Base-by-base conservation (phyloP, 2,888 invertebrate genomes). In the Clusia tigrina region DNA sequence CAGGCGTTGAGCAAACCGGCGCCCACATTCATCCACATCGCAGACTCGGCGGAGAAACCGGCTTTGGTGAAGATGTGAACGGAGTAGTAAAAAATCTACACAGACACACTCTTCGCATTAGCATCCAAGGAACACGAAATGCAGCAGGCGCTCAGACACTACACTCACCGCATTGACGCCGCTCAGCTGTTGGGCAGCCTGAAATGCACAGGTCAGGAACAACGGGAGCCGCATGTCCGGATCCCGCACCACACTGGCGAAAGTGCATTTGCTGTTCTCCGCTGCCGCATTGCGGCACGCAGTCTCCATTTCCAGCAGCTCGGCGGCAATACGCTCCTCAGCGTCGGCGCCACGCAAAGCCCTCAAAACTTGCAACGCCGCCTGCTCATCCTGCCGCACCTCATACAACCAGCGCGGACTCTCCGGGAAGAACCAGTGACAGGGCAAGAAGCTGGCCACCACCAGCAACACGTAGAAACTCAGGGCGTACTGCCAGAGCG, bases 401-500 rank as follows among this genome's bases (percentile, higher is more conserved):
- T 92, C 86, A 71, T 87, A 91, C 57, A 94, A 85, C 85, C 91
- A 95, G 77, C 94, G 92, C 0, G 96, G 96, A 81, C 94, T 94
- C 81, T 96, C 96, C 0, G 95, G 95, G n/a, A n/a, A n/a, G 77
- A 94, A 86, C 69, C 87, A 85, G 15, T 87, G 86, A 52, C 93
- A 80, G n/a, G 88, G 84, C 58, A 89, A 72, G 32, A 89, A 73
- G 48, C 89, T 89, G 10, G 91, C 73, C 59, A 90, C 78, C 65
- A 91, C 87, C 70, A 93, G 89, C 38, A 94, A 72, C 22, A 89
- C 87, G 69, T 89, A 90, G 70, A 90, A 86, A 67, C 90, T 90
- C 20, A 96, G 81, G 54, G 94, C 87, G 73, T 89, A 87, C 12
- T 90, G 90, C 95, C 95, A 96, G 32, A 85, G 81, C 1, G 86